Conservation (phyloP, 1,140 invertebrate genomes). For the Brachionus sp. region DNA sequence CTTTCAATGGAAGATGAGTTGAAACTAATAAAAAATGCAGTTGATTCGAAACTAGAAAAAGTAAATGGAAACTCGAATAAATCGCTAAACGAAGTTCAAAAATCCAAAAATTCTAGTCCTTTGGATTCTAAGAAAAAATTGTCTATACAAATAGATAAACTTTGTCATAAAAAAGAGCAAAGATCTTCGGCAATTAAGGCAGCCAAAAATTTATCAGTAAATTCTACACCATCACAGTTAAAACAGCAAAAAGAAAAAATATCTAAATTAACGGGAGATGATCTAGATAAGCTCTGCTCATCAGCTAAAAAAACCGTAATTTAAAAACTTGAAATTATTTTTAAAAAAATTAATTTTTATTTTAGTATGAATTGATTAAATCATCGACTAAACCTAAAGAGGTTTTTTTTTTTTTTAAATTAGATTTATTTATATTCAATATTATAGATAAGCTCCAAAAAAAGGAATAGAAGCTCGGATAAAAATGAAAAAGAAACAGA, state of each 20-base stretch:
- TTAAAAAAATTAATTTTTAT: neutral
- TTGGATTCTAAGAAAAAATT: neutral
- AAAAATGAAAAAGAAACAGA: neutral
- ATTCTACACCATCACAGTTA: neutral
- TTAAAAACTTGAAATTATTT: neutral
- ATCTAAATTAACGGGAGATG: neutral
- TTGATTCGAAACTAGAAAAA: neutral
- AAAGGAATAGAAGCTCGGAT: constrained; percentile 1
- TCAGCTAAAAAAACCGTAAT: constrained; percentile 5
- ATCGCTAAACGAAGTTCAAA: neutral
- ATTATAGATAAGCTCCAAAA: neutral
- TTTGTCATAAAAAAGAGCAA: neutral
- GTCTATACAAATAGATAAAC: constrained; percentile 2
- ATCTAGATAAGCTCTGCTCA: neutral
- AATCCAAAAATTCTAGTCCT: neutral
- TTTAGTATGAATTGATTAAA: constrained; percentile 29
- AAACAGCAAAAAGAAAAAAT: constrained; percentile 20
- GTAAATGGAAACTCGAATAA: neutral
- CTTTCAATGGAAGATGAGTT: neutral
- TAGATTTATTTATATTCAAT: neutral
- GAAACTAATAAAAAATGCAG: constrained; percentile 7
- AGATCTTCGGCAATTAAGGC: neutral
- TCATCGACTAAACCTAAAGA: neutral
- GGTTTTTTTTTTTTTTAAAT: neutral
- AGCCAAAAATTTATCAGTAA: neutral